Percentiles rank a stretch among this genome's conserved stretches.
Conservation (phyloP, 2,888 invertebrate genomes). For the Oscheius sp. region DNA sequence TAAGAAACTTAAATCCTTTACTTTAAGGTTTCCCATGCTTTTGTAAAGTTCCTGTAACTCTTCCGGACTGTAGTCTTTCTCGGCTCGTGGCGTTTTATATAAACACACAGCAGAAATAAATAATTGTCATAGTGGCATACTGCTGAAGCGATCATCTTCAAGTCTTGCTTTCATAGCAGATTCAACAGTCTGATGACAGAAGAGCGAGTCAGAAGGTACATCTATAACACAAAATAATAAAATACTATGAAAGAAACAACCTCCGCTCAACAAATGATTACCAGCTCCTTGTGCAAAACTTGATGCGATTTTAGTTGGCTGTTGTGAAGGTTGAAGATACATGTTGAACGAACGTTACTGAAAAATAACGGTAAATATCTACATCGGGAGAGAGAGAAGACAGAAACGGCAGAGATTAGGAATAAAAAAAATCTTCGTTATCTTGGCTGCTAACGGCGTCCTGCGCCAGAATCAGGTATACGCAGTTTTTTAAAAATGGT, state of each 20-base stretch:
- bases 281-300: neutral
- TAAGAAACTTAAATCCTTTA: neutral
- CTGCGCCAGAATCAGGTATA: too few species aligned
- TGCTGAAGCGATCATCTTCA: slow-evolving; percentile 19
- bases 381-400: too few species aligned
- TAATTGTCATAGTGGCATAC: neutral
- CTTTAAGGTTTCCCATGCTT: slow-evolving; percentile 1
- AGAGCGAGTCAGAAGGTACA: slow-evolving; percentile 2
- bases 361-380: too few species aligned
- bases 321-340: neutral
- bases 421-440: too few species aligned
- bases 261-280: slow-evolving; percentile 6
- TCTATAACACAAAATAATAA: neutral
- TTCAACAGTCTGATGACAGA: slow-evolving; percentile 11
- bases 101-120: neutral
- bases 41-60: slow-evolving; percentile 16
- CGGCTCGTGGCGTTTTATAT: neutral
- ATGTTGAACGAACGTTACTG: neutral
- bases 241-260: neutral
- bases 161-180: slow-evolving; percentile 2
- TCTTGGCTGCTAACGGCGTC: too few species aligned
- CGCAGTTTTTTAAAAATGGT: too few species aligned
- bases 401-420: too few species aligned
- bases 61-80: slow-evolving; percentile 1
- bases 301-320: neutral